A percentile compares a stretch with the other conserved stretches of the same genome.
phyloP scores from a whole-genome alignment of 2,113 vertebrate species.

The human region GRCh38 chrX:103807501-103808000 shows the following conservation, averaged over 20 bases:
- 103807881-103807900: neutral
- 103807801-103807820: neutral
- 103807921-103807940: neutral
- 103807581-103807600: conserved; percentile 66
- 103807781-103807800: neutral
- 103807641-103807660: neutral
- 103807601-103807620: conserved; percentile 12
- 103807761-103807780: neutral
- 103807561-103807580: conserved; percentile 38
- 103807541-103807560: conserved; percentile 27
- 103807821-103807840: neutral
- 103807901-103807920: neutral
- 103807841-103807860: neutral
- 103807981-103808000: neutral
- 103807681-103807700: neutral
- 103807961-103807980: neutral
- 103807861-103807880: neutral
- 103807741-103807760: neutral
- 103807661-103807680: neutral
- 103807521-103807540: conserved; percentile 42
- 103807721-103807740: neutral
- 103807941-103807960: neutral
- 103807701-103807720: neutral
- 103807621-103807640: conserved; percentile 34
- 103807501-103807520: neutral